Evolutionary conservation across 2,113 vertebrate species (phyloP), one percentile per base, ranked within the genome.

Genomic region (Eleginops maclovinus): DNA sequence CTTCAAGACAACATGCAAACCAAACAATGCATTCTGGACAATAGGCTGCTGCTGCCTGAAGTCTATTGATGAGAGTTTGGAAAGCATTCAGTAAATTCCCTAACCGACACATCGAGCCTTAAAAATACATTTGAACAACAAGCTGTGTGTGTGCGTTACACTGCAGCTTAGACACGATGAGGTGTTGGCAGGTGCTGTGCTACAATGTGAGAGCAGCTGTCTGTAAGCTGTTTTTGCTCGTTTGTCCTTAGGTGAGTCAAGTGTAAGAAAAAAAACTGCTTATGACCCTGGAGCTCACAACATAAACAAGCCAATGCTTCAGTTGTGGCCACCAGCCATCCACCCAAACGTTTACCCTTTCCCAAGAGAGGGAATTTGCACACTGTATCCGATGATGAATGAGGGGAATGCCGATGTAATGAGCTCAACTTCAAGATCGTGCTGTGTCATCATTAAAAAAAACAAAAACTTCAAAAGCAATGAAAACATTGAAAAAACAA

Each of bases 51-150:
- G 60, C 51, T 41, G 16, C 15, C 11, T 3, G n/a, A 51, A 40
- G 15, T 55, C 24, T 13, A 11, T n/a, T 8, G 13, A 54, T 26
- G 47, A 62, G 47, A 36, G 16, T 28, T 24, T 36, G 31, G 64
- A 54, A 43, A 70, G 36, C 41, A 54, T 28, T 43, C 53, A 56
- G 55, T 55, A 22, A n/a, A 68, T 36, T 68, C 17, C 55, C 64
- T 10, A 10, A 41, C 21, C 31, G 49, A 64, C 56, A 28, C 22
- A 10, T 26, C 28, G 7, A 46, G 69, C 46, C 62, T 56, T 46
- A 74, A 55, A 82, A 82, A 86, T 66, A 68, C 1, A 83, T 49
- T 60, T 66, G 24, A 85, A 77, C 44, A 61, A 49, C 31, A 63
- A 62, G 56, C 79, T 47, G 19, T 44, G 50, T 62, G 50, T 26